phyloP scores from a whole-genome alignment of 2,888 invertebrate genomes.

The Phymatocera aterrima region DNA sequence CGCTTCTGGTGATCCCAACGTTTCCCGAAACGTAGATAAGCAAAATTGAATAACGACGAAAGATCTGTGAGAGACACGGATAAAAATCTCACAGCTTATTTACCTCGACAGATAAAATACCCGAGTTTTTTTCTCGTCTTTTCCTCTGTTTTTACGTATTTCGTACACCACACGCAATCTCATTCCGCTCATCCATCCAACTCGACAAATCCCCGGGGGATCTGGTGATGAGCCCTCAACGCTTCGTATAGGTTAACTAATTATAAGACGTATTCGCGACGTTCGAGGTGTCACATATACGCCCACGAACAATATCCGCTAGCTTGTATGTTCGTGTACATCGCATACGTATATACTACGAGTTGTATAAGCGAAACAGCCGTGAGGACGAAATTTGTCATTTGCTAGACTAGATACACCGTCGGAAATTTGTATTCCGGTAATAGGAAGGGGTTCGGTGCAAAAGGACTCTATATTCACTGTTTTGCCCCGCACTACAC shows the following conservation, averaged over 20 bases:
- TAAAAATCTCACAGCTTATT: background rate
- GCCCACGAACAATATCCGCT: background rate
- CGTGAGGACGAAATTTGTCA: conserved; percentile 8
- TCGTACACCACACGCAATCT: background rate
- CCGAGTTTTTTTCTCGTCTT: too few species aligned
- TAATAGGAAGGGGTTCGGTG: background rate
- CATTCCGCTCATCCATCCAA: too few species aligned
- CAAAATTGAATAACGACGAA: background rate
- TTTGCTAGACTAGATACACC: background rate
- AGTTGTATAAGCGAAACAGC: background rate
- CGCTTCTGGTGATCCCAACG: background rate
- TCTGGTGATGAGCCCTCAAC: background rate
- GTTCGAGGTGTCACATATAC: background rate
- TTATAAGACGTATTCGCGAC: background rate
- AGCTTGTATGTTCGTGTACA: too few species aligned
- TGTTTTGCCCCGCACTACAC: too few species aligned
- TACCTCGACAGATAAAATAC: background rate
- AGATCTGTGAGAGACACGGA: background rate
- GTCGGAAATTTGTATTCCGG: background rate
- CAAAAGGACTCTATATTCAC: background rate
- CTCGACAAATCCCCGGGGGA: background rate
- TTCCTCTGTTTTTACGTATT: background rate
- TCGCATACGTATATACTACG: background rate
- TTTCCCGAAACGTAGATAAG: background rate
- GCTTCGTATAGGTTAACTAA: background rate